Base-by-base conservation (phyloP, 2,888 invertebrate species). In the Slavum lentiscoides region DNA sequence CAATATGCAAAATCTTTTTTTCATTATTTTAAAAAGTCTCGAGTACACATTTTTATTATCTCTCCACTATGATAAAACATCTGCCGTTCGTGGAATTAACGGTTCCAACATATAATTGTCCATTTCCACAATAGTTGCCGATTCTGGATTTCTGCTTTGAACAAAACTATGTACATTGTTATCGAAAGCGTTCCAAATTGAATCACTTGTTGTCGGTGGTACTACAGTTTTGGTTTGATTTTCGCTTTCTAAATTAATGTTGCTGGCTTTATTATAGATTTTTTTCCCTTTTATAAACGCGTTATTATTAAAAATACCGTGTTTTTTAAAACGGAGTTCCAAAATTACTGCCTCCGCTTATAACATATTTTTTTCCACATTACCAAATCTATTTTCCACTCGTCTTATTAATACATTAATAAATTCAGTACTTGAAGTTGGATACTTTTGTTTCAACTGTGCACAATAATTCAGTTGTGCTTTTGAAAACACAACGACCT, bases 11-110 rank as follows among this genome's bases (percentile, higher is more conserved):
- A 84, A 84, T 68, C 83, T 73, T 74, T 82, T 82, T 77, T 82
- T 83, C 66, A 83, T 83, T 13, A 85, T 43, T 62, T 83, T 77
- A 62, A 62, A 83, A 37, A 85, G 82, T 72, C 82, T 73, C 23
- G 83, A 83, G 72, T 84, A 84, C 9, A 82, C 75, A 58, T 73
- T 72, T 73, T 83, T 76, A 49, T 83, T 83, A 53, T 82, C 82
- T 49, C 81, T 80, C 84, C 84, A 84, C 84, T 84, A 85, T 55
- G 30, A 49, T 66, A 84, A 64, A 9, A 82, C 82, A 81, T 84
- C 81, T 17, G 68, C 82, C 64, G 43, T 82, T 53, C 83, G 53
- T 39, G 55, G 70, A 9, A 83, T 59, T 15, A 83, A 59, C 17
- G 82, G 62, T 64, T 83, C 84, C 30, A 83, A 74, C 11, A 84